A percentile compares a stretch with the other conserved stretches of the same genome.
These are phyloP conservation scores for Puma concolor DNA, from an alignment of 2,113 vertebrate species.

Conservation along the genomic window DNA sequence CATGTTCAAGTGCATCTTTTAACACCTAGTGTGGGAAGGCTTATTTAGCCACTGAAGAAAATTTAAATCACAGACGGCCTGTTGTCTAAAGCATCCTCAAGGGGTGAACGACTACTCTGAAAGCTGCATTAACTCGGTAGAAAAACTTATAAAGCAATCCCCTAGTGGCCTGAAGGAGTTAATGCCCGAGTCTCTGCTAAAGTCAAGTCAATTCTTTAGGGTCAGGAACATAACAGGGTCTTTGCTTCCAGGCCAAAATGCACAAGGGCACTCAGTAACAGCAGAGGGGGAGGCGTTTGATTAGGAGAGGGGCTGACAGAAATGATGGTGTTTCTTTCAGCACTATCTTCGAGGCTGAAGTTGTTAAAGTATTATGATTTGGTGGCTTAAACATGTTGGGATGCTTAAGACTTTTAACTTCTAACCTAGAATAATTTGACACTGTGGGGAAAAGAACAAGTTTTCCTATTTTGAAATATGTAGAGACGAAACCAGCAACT, in stretches of 20 bases:
- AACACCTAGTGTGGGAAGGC: background rate
- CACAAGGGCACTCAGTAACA: background rate
- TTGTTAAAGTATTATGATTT: background rate
- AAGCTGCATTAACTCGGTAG: background rate
- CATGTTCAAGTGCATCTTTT: constrained; percentile 5
- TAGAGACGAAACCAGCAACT: constrained; percentile 54
- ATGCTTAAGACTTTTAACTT: constrained; percentile 39
- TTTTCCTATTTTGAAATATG: constrained; percentile 44
- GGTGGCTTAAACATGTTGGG: background rate
- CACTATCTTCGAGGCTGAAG: background rate
- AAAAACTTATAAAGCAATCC: background rate
- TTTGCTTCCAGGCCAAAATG: background rate
- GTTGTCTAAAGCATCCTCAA: constrained; percentile 7
- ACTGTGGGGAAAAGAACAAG: constrained; percentile 14
- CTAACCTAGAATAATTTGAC: constrained; percentile 48
- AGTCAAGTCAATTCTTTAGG: background rate
- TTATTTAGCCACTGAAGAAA: constrained; percentile 38
- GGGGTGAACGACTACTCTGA: background rate
- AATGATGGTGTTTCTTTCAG: background rate
- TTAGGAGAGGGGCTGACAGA: background rate
- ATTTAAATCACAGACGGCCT: background rate
- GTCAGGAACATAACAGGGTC: background rate
- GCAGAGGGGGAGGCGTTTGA: background rate
- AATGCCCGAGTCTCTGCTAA: background rate
- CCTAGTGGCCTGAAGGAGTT: background rate